A percentile compares a stretch with the other conserved stretches of the same genome.
Evolutionary conservation across 1,140 invertebrate species (phyloP).

Genomic region (Cephus cinctus): DNA sequence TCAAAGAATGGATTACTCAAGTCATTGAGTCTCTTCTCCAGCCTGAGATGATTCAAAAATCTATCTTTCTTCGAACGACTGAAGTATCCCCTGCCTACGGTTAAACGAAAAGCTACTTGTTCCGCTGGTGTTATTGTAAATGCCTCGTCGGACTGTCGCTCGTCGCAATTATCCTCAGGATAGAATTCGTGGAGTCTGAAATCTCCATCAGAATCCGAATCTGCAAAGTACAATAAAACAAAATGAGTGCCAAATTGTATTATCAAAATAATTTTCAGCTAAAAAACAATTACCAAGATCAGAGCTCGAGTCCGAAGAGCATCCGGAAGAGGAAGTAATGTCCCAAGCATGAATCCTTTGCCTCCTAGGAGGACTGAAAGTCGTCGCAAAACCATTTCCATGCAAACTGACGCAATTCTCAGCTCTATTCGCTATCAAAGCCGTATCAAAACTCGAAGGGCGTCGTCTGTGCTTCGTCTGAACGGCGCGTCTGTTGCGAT

Average conservation of each 20-base stretch:
- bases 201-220: constrained; percentile 20
- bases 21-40: constrained; percentile 42
- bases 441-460: constrained; percentile 38
- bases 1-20: constrained; percentile 34
- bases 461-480: constrained; percentile 32
- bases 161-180: constrained; percentile 5
- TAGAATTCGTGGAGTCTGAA: constrained; percentile 13
- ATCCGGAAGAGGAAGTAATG: constrained; percentile 31
- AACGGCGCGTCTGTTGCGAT: constrained; percentile 30
- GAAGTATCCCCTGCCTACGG: constrained; percentile 41
- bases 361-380: constrained; percentile 24
- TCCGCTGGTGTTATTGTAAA: constrained; percentile 35
- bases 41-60: constrained; percentile 42
- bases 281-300: constrained; percentile 23
- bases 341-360: constrained; percentile 29
- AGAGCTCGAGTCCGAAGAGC: constrained; percentile 29
- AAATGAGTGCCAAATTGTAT: constrained; percentile 4
- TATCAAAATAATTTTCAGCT: too few relatives aligned
- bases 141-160: background rate
- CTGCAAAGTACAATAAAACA: constrained; percentile 12
- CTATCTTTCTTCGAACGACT: constrained; percentile 42
- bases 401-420: constrained; percentile 20
- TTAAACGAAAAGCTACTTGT: constrained; percentile 40
- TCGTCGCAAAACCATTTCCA: constrained; percentile 27
- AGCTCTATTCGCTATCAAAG: constrained; percentile 31